A percentile compares a stretch with the other conserved stretches of the same genome.
phyloP scores from a whole-genome alignment of 1,140 invertebrate species.

The Planococcus citri region DNA sequence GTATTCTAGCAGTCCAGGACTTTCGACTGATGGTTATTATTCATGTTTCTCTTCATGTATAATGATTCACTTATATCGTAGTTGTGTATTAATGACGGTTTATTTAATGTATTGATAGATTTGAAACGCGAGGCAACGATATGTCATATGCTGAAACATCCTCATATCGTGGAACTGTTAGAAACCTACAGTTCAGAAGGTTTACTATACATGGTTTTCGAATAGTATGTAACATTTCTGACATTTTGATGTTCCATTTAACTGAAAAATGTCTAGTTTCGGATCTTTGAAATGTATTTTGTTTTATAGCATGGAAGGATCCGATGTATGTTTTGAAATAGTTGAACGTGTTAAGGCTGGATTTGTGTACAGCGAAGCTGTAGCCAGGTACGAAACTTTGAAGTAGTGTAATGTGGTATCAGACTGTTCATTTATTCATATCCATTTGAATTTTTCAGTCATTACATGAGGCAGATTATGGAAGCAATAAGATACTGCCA shows the following conservation, averaged over 20 bases:
- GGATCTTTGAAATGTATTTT: too few species aligned
- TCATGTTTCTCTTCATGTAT: neutral
- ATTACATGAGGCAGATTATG: slow-evolving; percentile 94
- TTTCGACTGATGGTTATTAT: slow-evolving; percentile 80
- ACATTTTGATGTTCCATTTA: neutral
- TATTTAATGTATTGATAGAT: slow-evolving; percentile 46
- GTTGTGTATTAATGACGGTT: neutral
- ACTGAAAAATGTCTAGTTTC: neutral
- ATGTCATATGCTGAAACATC: slow-evolving; percentile 98
- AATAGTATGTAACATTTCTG: slow-evolving; percentile 74
- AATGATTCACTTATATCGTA: neutral
- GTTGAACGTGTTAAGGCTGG: slow-evolving; percentile 86
- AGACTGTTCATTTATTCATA: too few species aligned
- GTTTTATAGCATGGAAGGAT: slow-evolving; percentile 85
- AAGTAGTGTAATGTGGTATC: too few species aligned
- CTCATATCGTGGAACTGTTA: slow-evolving; percentile 92
- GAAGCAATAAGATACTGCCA: slow-evolving; percentile 93
- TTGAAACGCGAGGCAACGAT: slow-evolving; percentile 95
- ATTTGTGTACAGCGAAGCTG: slow-evolving; percentile 97
- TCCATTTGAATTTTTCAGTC: slow-evolving; percentile 47
- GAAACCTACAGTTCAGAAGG: slow-evolving; percentile 98
- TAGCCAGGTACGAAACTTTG: slow-evolving; percentile 68
- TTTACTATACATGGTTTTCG: slow-evolving; percentile 98
- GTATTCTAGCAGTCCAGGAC: slow-evolving; percentile 87
- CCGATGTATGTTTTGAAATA: slow-evolving; percentile 96